Evolutionary conservation across 2,797 vertebrate genomes (phyloP), one percentile per base, ranked within the genome.

Genomic region (Rhabdophis nuchalis): DNA sequence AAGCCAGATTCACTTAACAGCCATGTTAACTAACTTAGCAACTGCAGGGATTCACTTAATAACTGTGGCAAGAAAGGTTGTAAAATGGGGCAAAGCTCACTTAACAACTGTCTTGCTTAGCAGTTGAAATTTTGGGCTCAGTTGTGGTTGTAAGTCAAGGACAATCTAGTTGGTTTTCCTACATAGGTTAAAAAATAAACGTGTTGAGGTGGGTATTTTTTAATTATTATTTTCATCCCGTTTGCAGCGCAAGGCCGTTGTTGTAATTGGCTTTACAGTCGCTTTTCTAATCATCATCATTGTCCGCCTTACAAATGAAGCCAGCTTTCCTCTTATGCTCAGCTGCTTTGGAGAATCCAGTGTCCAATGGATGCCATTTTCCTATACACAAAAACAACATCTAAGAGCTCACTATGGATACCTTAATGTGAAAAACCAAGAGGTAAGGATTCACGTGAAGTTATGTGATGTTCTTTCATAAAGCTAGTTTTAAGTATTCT

Each of bases 381-480:
- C 98, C 93, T 98, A 98, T 53, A 97, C 96, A 57, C 97, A 97
- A 23, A 98, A 98, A 95, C 98, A 97, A 94, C 97, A 97, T 95
- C 97, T 97, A 96, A 98, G 98, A 93, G 98, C 98, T 93, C 99
- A 99, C 96, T 97, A 95, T 32, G 99, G 99, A 92, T 99, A 99
- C 87, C 95, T 99, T 93, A 99, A 99, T 93, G 97, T 99, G 93
- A 98, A 98, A 95, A 98, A 98, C 5, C 98, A 98, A 95, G 98
- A 99, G 98, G 99, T 99, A 98, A 99, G 98, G 89, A 36, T 52
- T 92, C 32, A 1, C 91, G 86, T 46, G 36, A 1, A 23, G 18
- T 41, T 46, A 82, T 25, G 41, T 46, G 36, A 82, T 46, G 72
- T 46, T 82, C 20, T 46, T 82, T 82, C 20, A 11, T 46, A 46